Conservation (phyloP, 2,888 invertebrate species). For the Chymomyza amoena region DNA sequence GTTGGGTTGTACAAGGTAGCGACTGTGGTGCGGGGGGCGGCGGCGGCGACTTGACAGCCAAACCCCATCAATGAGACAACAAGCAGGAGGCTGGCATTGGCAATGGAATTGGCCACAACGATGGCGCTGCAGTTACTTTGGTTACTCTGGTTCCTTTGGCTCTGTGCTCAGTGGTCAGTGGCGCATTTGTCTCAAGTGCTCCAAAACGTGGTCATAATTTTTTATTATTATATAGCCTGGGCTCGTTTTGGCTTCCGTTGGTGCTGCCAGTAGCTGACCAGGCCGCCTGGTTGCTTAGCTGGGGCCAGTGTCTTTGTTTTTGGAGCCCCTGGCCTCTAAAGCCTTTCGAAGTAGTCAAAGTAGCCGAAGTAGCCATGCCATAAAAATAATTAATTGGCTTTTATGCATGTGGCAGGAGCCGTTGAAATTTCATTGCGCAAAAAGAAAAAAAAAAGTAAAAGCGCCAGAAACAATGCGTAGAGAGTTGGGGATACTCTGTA, state of each 20-base stretch:
- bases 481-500: no score
- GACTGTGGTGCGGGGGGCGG: no score
- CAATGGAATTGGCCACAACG: not conserved
- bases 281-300: not conserved
- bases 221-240: slow-evolving; percentile 54
- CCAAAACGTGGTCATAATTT: slow-evolving; percentile 70
- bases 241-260: slow-evolving; percentile 30
- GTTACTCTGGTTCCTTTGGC: not conserved
- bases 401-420: slow-evolving; percentile 65
- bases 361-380: slow-evolving; percentile 52
- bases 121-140: not conserved
- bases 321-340: slow-evolving; percentile 12
- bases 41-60: not conserved
- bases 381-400: slow-evolving; percentile 72
- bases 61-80: slow-evolving; percentile 22
- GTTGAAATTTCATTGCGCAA: slow-evolving; percentile 49
- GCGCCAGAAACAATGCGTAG: no score
- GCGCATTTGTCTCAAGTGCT: slow-evolving; percentile 60
- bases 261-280: slow-evolving; percentile 8
- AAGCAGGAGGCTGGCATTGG: not conserved
- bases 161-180: slow-evolving; percentile 46
- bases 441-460: not conserved
- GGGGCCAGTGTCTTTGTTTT: not conserved
- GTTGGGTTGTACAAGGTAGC: not conserved
- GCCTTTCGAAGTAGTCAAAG: slow-evolving; percentile 36